These are phyloP conservation scores for Meriones psammophilus DNA, from an alignment of 2,797 vertebrate species.

Conservation along the genomic window DNA sequence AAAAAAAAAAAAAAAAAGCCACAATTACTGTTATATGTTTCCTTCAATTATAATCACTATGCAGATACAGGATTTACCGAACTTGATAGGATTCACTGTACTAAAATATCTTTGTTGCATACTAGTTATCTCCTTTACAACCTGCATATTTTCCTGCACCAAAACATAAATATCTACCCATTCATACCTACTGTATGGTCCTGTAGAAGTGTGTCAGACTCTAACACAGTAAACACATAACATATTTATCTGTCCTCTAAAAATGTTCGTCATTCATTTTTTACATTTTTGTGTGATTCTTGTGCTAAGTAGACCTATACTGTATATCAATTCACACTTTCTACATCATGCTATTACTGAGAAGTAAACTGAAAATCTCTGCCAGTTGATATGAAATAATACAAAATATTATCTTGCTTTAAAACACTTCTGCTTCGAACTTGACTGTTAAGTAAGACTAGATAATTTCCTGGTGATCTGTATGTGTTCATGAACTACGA, in stretches of 20 bases:
- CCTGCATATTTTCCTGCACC: neutral
- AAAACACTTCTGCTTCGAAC: neutral
- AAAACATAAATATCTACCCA: neutral
- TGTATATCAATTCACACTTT: neutral
- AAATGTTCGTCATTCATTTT: neutral
- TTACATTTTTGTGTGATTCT: neutral
- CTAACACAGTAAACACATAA: neutral
- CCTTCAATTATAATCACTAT: neutral
- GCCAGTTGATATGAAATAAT: neutral
- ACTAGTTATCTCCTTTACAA: neutral
- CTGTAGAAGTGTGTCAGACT: neutral
- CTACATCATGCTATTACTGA: neutral
- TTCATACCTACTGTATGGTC: neutral
- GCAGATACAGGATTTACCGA: constrained; percentile 23
- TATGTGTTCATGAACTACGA: neutral
- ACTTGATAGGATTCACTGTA: neutral
- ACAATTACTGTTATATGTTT: neutral
- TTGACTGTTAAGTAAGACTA: neutral
- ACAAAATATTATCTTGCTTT: constrained; percentile 26
- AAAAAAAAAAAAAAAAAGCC: neutral
- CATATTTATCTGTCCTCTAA: neutral
- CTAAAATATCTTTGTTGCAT: neutral
- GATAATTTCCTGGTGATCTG: neutral
- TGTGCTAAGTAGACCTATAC: neutral
- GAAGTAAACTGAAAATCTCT: constrained; percentile 12